Conservation (phyloP, 2,113 vertebrate genomes). For the Brachionichthys hirsutus region DNA sequence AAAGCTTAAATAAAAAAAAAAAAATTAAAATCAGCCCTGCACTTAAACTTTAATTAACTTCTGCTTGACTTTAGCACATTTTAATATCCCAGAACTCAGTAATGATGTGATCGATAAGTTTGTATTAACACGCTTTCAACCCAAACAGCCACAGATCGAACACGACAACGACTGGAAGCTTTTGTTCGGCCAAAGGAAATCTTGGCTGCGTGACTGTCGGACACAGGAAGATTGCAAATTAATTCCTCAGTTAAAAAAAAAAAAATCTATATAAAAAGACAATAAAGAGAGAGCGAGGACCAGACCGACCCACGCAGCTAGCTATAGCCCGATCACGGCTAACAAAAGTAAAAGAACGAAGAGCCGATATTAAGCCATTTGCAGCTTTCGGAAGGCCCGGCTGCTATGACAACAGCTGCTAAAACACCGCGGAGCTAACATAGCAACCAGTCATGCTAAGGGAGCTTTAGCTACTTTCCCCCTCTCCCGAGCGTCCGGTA, state of each 20-base stretch:
- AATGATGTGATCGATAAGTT: neutral
- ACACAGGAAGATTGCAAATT: constrained; percentile 13
- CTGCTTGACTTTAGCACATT: neutral
- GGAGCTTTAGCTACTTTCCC: constrained; percentile 77
- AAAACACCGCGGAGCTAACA: constrained; percentile 66
- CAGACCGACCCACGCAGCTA: constrained; percentile 65
- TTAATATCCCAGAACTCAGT: neutral
- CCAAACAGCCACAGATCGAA: neutral
- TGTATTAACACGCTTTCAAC: constrained; percentile 6
- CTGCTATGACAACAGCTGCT: constrained; percentile 72
- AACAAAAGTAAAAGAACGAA: constrained; percentile 63
- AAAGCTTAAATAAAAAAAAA: neutral
- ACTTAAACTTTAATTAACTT: constrained; percentile 35
- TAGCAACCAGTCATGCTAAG: constrained; percentile 72
- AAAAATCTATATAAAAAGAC: constrained; percentile 45
- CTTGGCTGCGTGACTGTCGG: neutral
- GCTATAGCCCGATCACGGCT: constrained; percentile 60
- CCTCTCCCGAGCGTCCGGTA: constrained; percentile 71
- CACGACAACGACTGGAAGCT: neutral
- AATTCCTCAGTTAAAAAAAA: constrained; percentile 13
- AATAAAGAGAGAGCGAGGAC: constrained; percentile 9
- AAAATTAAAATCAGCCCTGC: neutral
- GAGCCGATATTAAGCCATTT: constrained; percentile 57
- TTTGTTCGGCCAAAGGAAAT: neutral
- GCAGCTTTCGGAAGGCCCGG: constrained; percentile 73